Conservation (phyloP, 1,140 invertebrate species). For the Brachionus plicatilis region DNA sequence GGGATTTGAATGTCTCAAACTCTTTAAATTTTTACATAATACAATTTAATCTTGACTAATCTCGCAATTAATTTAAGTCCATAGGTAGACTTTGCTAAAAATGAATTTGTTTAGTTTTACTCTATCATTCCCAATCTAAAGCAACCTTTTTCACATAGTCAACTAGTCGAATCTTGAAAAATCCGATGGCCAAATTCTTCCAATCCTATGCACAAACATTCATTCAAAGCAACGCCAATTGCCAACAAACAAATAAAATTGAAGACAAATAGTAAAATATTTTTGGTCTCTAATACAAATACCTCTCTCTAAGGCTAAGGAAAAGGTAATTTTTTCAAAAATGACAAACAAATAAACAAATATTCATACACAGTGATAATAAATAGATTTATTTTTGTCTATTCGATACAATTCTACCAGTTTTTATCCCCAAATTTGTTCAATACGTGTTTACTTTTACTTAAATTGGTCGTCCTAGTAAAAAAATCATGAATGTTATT, state of each 20-base stretch:
- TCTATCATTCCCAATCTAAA: not conserved
- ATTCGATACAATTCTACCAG: not conserved
- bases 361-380: not conserved
- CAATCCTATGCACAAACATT: not conserved
- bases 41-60: conserved; percentile 31
- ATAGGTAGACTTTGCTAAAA: not conserved
- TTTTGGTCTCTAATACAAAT: not conserved
- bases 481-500: not conserved
- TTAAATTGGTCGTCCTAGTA: not conserved
- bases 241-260: conserved; percentile 27
- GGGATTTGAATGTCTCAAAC: conserved; percentile 9
- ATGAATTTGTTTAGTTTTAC: not conserved
- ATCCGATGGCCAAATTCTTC: not conserved
- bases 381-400: not conserved
- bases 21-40: conserved; percentile 26
- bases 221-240: conserved; percentile 24
- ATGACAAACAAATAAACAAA: conserved; percentile 24
- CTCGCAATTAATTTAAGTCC: conserved; percentile 13
- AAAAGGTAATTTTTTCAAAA: conserved; percentile 4
- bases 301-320: not conserved
- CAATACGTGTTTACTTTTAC: not conserved
- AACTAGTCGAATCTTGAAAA: not conserved
- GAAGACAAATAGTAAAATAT: not conserved
- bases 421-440: not conserved
- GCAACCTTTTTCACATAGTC: not conserved